These are phyloP conservation scores for Propithecus deckenii DNA, from an alignment of 2,797 vertebrate species.

Conservation along the genomic window DNA sequence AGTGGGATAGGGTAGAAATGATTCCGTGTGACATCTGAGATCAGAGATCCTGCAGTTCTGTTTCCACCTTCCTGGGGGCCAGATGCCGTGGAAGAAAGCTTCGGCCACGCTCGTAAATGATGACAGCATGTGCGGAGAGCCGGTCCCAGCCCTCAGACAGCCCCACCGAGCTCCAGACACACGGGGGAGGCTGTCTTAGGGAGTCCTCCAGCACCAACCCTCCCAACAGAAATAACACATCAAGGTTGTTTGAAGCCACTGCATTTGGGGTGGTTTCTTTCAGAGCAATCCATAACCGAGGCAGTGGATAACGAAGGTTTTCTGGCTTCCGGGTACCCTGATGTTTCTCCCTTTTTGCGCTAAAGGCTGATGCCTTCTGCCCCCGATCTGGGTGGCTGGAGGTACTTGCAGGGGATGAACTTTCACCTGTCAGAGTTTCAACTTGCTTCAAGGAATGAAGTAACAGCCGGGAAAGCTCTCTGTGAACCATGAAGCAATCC, in stretches of 20 bases:
- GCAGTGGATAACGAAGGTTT: not conserved
- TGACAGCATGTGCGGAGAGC: accelerated
- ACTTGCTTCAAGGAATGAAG: not conserved
- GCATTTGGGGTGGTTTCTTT: not conserved
- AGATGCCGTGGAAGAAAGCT: not conserved
- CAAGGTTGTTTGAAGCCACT: not conserved
- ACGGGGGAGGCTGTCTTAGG: not conserved
- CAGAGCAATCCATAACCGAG: not conserved
- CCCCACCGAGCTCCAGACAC: not conserved
- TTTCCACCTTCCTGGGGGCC: not conserved
- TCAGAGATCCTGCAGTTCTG: not conserved
- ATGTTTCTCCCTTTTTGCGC: not conserved
- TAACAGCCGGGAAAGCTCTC: not conserved
- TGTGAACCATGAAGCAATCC: not conserved
- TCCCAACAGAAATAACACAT: too few species aligned
- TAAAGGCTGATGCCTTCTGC: not conserved
- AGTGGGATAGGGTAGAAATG: not conserved
- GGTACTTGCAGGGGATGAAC: not conserved
- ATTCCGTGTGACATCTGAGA: not conserved
- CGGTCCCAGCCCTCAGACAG: not conserved
- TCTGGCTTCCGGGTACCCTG: not conserved
- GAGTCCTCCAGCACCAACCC: not conserved
- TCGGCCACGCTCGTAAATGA: not conserved
- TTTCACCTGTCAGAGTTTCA: not conserved
- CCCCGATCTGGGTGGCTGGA: not conserved